A percentile compares a stretch with the other conserved stretches of the same genome.
Conservation (phyloP, 2,888 invertebrate genomes). For the Philonicus albiceps region DNA sequence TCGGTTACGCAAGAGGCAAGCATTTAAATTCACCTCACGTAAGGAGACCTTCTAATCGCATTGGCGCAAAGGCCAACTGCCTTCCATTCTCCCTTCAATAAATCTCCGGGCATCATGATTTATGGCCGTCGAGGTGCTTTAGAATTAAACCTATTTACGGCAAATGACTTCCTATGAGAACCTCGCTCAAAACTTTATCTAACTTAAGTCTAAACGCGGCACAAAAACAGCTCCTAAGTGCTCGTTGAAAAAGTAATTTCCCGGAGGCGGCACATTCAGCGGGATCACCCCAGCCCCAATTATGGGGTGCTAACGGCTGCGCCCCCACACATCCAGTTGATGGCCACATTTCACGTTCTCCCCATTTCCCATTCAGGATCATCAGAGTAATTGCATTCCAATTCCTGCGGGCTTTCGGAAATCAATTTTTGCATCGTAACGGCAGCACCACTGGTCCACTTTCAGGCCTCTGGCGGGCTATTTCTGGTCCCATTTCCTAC, state of each 20-base stretch:
- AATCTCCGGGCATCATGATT: conserved; percentile 3
- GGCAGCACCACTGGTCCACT: neutral
- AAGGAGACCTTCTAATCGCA: neutral
- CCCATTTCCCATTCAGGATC: neutral
- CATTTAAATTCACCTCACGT: conserved; percentile 6
- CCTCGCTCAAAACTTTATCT: neutral
- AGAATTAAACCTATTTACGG: conserved; percentile 4
- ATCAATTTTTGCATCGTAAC: neutral
- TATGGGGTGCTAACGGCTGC: neutral
- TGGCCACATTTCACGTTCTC: neutral
- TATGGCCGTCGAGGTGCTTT: neutral
- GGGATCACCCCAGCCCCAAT: neutral
- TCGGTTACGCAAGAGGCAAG: neutral
- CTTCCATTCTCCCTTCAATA: neutral
- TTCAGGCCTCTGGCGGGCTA: neutral
- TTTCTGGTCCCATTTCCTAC: neutral
- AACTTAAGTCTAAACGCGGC: neutral
- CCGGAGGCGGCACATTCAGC: neutral
- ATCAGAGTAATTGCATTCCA: neutral
- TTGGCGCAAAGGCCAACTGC: neutral
- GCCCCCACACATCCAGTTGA: neutral
- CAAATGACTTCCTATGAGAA: conserved; percentile 1
- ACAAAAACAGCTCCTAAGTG: neutral
- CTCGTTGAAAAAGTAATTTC: neutral
- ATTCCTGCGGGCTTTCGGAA: neutral